phyloP scores from a whole-genome alignment of 2,797 vertebrate genomes.

The Sitta carolinensis region DNA sequence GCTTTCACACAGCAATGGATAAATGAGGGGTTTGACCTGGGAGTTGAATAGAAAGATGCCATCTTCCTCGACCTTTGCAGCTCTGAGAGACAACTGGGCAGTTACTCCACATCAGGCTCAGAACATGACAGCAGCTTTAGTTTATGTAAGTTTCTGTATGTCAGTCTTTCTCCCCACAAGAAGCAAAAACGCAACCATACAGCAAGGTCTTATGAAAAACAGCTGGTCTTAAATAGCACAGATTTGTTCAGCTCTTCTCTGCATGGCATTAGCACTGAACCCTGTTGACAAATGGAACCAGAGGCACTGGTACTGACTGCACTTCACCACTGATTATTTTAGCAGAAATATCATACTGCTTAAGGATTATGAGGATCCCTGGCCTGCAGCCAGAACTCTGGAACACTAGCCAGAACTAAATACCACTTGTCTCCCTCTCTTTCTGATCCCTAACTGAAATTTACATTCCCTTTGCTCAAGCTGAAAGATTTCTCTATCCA shows the following conservation, averaged over 20 bases:
- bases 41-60: not conserved
- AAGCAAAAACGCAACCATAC: not conserved
- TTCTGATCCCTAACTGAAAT: not conserved
- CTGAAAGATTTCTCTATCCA: not conserved
- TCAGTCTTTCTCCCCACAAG: not conserved
- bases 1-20: not conserved
- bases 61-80: not conserved
- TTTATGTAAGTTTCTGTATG: not conserved
- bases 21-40: not conserved
- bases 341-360: slow-evolving; percentile 43
- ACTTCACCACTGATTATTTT: not conserved
- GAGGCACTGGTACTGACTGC: not conserved
- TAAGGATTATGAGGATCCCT: slow-evolving; percentile 30
- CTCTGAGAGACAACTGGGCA: not conserved
- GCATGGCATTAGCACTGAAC: not conserved
- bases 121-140: not conserved
- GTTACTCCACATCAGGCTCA: not conserved
- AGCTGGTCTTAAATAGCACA: not conserved
- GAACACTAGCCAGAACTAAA: not conserved
- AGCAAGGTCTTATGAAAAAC: not conserved
- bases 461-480: not conserved
- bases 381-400: slow-evolving; percentile 11
- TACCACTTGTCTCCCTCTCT: not conserved
- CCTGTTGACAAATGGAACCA: not conserved
- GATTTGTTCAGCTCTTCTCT: not conserved